Evolutionary conservation across 2,888 invertebrate species (phyloP), one percentile per base, ranked within the genome.

Genomic region (Tridacna crocea): DNA sequence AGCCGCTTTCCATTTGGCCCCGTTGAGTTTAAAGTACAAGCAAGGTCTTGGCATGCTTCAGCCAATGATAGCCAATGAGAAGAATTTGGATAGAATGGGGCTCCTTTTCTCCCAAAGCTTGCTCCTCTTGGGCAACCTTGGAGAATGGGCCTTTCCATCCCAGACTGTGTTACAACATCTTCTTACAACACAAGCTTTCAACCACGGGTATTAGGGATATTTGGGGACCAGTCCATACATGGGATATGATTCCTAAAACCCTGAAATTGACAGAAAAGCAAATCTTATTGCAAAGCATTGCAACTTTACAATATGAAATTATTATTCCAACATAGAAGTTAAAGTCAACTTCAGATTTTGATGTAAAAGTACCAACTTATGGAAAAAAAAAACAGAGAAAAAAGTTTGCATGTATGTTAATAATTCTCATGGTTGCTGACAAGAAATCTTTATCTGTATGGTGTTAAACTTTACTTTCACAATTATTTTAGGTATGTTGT

Each of bases 1-100:
- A 85, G 74, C 46, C 85, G 63, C 72, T 81, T 80, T 65, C 83
- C 85, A 55, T 51, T 63, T 12, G 79, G 78, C 48, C 81, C 83
- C 10, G 60, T 60, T 6, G 81, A 77, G n/a, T 74, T 82, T n/a
- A 85, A 72, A 63, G 79, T 83, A 24, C 63, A 70, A 22, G 77
- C 73, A 8, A 85, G 74, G 76, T 85, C 85, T 51, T 76, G 77
- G 61, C 85, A 85, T 10, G 77, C 47, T 51, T 85, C 85, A 10
- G 77, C 81, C 66, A 85, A 70, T n/a, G 72, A 81, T 22, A 77
- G 79, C 85, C 85, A 85, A 48, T 81, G 55, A 15, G 83, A 68
- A 4, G 85, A 63, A 61, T 79, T 83, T 27, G 79, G 79, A 47
- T 83, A 77, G 74, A 83, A 68, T 74, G 65, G 46, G n/a, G 77